Evolutionary conservation across 2,113 vertebrate species (phyloP).

Genomic region (Empidonax alnorum): DNA sequence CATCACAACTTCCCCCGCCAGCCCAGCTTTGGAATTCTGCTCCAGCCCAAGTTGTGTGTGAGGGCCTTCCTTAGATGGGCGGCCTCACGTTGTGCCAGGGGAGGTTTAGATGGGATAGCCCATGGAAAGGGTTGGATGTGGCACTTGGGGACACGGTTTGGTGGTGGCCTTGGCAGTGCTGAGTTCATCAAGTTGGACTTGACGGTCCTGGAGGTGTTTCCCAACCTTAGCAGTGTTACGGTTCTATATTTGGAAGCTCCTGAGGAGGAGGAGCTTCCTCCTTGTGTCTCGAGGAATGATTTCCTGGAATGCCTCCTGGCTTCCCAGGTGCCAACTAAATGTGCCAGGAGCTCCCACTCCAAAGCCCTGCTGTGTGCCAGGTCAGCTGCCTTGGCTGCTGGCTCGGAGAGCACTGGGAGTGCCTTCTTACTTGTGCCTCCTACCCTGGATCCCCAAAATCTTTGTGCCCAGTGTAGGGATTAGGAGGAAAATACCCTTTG

Average conservation of each 20-base stretch:
- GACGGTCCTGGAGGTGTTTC: not conserved
- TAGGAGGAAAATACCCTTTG: not conserved
- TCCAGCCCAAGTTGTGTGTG: fast-evolving
- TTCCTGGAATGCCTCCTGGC: not conserved
- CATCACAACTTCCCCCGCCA: not conserved
- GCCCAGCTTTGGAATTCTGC: not conserved
- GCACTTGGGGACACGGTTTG: not conserved
- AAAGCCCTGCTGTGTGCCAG: not conserved
- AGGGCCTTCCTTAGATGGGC: not conserved
- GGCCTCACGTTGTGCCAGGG: not conserved
- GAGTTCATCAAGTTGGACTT: not conserved
- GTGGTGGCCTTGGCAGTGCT: not conserved
- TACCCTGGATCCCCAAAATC: not conserved
- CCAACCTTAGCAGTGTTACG: fast-evolving
- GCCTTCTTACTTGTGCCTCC: not conserved
- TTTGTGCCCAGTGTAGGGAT: fast-evolving
- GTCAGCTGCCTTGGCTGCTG: fast-evolving
- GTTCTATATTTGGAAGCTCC: not conserved
- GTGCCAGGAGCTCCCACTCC: fast-evolving
- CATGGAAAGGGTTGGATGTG: not conserved
- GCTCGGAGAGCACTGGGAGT: not conserved
- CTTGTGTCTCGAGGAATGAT: not conserved
- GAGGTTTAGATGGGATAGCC: not conserved
- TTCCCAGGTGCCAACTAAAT: fast-evolving
- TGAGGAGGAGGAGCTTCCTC: not conserved